Conservation (phyloP, 2,888 invertebrate genomes). For the Epinotia bilunana region DNA sequence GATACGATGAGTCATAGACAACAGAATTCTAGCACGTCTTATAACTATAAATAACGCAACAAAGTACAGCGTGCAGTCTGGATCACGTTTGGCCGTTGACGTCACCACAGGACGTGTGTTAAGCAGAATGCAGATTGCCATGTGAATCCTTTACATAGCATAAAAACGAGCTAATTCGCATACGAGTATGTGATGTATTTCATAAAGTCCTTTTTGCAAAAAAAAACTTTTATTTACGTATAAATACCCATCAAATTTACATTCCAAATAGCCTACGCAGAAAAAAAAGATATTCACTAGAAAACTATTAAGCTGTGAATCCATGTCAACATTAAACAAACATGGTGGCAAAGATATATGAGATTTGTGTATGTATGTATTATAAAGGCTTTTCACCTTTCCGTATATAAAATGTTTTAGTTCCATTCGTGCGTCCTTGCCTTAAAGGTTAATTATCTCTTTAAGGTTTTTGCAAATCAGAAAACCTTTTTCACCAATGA, state of each 20-base stretch:
- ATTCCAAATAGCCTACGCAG: not conserved
- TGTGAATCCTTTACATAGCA: not conserved
- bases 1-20: conserved; percentile 53
- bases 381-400: too few relatives aligned
- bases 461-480: not conserved
- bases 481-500: not conserved
- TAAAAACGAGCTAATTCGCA: not conserved
- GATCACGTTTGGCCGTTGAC: conserved; percentile 65
- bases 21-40: conserved; percentile 42
- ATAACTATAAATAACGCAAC: conserved; percentile 29
- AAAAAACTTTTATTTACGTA: not conserved
- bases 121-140: conserved; percentile 35
- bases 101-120: conserved; percentile 57
- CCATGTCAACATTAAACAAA: too few relatives aligned
- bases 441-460: not conserved
- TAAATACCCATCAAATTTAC: not conserved
- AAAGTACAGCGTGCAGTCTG: conserved; percentile 29
- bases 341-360: too few relatives aligned
- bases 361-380: too few relatives aligned
- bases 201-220: not conserved
- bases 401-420: not conserved
- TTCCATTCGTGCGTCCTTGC: not conserved
- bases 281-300: too few relatives aligned
- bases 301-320: too few relatives aligned
- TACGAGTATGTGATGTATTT: not conserved